Base-by-base conservation (phyloP, 2,797 vertebrate species). In the Spinus pinus region DNA sequence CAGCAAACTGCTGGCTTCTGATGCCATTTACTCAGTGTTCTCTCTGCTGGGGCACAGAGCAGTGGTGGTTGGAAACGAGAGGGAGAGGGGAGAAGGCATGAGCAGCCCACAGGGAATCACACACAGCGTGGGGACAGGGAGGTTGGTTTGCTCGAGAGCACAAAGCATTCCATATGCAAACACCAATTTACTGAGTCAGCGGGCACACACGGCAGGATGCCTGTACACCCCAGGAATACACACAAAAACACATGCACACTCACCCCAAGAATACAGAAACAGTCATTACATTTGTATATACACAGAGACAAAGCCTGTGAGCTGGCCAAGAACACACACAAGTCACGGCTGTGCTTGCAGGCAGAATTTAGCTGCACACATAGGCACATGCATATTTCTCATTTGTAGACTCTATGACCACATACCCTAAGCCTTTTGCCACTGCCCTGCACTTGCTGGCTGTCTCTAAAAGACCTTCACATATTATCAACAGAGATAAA, bases 401-500 rank as follows among this genome's bases (percentile, higher is more conserved):
- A 16, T 62, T 44, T 54, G 31, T 21, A 77, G 66, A 49, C 31
- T 54, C n/a, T n/a, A 10, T 24, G 10, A 4, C 14, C 10, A 6
- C 3, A 4, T 33, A 60, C 7, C 19, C 12, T 60, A 67, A 83
- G 50, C 9, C 1, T 42, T 39, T 64, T 74, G 57, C 30, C 35
- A 31, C 54, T 62, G 71, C 31, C 21, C 6, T 62, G 25, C 12
- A 31, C 39, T 75, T 27, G 3, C 4, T 78, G 30, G 6, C 16
- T 37, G 2, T 14, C 27, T 57, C 58, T 84, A 39, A 47, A 69
- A 92, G 37, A 75, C 28, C 4, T 24, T 54, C 4, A 37, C 4
- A n/a, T 4, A 1, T 5, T 4, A 12, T 5, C 0, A 1, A 33
- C 14, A 22, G 21, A 60, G 10, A 6, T 2, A 23, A 51, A 60